Percentiles rank a stretch among this genome's conserved stretches.
Evolutionary conservation across 2,113 vertebrate genomes (phyloP).

Genomic region (Smithornis capensis): DNA sequence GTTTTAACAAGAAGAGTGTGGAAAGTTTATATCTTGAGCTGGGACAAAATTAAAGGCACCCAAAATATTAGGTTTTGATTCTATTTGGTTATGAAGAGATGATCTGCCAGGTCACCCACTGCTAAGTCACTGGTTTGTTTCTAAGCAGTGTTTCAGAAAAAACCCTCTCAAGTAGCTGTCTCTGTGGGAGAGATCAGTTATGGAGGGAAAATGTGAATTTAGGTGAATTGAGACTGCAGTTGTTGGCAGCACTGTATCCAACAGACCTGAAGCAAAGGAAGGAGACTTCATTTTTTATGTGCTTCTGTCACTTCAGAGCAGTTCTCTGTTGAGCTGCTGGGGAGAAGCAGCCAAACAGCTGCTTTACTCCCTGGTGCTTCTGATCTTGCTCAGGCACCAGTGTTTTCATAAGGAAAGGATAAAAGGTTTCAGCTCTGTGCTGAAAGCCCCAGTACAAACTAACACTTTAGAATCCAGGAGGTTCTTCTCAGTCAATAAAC

Average conservation of each 20-base stretch:
- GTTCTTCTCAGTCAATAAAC: not conserved
- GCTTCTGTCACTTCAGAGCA: not conserved
- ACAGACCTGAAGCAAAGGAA: not conserved
- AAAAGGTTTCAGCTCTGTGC: not conserved
- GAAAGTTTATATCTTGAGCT: not conserved
- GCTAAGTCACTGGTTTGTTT: not conserved
- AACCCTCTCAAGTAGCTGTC: not conserved
- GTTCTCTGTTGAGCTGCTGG: not conserved
- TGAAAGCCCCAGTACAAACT: not conserved
- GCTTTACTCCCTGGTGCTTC: not conserved
- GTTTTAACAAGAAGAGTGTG: not conserved
- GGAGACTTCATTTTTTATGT: not conserved
- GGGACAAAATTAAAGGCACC: not conserved
- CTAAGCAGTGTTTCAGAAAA: not conserved
- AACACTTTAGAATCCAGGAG: not conserved
- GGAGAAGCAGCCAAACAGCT: not conserved
- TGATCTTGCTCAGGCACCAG: not conserved
- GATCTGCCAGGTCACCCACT: not conserved
- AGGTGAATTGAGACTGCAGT: not conserved
- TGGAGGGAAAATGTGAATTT: not conserved
- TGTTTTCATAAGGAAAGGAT: not conserved
- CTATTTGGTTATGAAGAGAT: not conserved
- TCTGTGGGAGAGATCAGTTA: not conserved
- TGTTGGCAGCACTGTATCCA: not conserved
- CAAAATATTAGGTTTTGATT: not conserved